These are phyloP conservation scores for Lucilia sericata DNA, from an alignment of 1,140 invertebrate genomes.

Conservation along the genomic window DNA sequence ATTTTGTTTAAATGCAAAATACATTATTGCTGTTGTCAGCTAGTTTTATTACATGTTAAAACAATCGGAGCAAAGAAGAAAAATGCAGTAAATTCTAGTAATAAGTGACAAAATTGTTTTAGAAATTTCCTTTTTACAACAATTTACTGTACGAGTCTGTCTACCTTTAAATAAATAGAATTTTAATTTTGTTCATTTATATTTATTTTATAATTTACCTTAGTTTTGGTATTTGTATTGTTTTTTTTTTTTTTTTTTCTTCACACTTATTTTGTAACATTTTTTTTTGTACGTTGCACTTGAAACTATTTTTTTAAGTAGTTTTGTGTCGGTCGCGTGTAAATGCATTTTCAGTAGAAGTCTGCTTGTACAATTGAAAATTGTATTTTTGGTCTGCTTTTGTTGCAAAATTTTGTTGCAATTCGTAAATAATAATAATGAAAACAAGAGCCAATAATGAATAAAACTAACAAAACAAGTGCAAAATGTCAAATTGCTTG, in stretches of 20 bases:
- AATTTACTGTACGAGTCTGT: no score
- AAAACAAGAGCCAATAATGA: not conserved
- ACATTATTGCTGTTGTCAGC: no score
- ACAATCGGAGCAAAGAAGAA: no score
- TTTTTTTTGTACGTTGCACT: slow-evolving; percentile 14
- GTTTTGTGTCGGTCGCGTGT: slow-evolving; percentile 19
- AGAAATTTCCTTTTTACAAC: no score
- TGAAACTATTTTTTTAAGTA: slow-evolving; percentile 11
- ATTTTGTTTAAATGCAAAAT: not conserved
- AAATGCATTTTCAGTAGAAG: not conserved
- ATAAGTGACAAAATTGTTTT: no score
- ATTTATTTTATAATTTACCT: not conserved
- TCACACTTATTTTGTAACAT: slow-evolving; percentile 27
- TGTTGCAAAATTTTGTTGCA: not conserved
- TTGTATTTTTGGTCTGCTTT: not conserved
- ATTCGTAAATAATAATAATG: slow-evolving; percentile 18
- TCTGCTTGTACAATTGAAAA: not conserved
- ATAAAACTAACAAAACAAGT: not conserved
- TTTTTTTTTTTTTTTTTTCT: not conserved
- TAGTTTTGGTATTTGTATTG: not conserved
- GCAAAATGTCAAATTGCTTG: not conserved
- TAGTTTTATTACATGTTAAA: no score
- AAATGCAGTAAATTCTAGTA: no score
- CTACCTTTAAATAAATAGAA: no score
- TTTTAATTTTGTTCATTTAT: no score